Conservation (phyloP, 1,140 invertebrate genomes). For the Heliconius congener region DNA sequence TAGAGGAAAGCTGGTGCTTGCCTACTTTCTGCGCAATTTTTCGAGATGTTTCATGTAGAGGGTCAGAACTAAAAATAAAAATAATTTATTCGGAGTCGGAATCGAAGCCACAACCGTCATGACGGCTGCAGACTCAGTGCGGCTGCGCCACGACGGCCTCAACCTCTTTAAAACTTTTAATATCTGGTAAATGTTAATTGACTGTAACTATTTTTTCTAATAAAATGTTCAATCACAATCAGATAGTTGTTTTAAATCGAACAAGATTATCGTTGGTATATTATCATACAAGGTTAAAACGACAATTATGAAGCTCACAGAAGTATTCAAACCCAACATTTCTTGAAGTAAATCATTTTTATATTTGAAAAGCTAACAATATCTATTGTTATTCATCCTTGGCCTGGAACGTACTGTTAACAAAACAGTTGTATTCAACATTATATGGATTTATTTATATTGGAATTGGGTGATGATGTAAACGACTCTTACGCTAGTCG, state of each 20-base stretch:
- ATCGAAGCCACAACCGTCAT: too few relatives aligned
- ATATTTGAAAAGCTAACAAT: conserved; percentile 63
- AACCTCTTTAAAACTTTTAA: too few relatives aligned
- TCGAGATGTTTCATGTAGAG: too few relatives aligned
- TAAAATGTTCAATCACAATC: background rate
- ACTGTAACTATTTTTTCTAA: too few relatives aligned
- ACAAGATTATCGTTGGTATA: background rate
- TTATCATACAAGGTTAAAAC: conserved; percentile 16
- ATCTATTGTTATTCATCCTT: conserved; percentile 69
- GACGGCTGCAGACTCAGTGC: too few relatives aligned
- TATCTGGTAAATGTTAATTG: too few relatives aligned
- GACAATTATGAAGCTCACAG: conserved; percentile 28
- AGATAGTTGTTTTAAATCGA: background rate
- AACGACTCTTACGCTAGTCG: conserved; percentile 47
- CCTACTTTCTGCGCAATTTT: too few relatives aligned
- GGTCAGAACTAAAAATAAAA: too few relatives aligned
- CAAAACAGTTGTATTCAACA: conserved; percentile 50
- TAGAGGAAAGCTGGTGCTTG: too few relatives aligned
- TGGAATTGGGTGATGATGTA: conserved; percentile 56
- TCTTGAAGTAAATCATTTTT: conserved; percentile 48
- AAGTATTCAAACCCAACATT: conserved; percentile 23
- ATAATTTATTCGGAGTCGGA: too few relatives aligned
- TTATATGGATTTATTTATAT: conserved; percentile 56
- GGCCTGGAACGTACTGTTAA: conserved; percentile 46
- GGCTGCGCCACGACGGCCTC: too few relatives aligned